Evolutionary conservation across 2,113 vertebrate species (phyloP).

Genomic region (Carlito syrichta): DNA sequence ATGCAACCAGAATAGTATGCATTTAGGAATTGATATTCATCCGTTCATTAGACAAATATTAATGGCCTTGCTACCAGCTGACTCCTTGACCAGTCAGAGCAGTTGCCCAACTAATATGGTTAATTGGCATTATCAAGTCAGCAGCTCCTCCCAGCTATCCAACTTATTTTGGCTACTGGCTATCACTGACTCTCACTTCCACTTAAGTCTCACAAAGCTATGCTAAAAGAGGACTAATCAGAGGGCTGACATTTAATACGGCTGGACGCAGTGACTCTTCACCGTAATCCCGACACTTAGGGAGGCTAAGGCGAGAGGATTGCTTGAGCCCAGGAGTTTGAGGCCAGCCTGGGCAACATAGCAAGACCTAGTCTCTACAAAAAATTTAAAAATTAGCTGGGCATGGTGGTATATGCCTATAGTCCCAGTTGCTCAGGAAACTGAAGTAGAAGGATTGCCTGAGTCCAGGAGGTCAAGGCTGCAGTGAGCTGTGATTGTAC

Average conservation of each 20-base stretch:
- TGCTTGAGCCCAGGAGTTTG: too few relatives aligned
- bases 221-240: not conserved
- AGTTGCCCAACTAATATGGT: not conserved
- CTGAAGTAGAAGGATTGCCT: too few relatives aligned
- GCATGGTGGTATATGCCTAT: too few relatives aligned
- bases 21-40: not conserved
- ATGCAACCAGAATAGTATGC: not conserved
- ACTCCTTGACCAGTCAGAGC: not conserved
- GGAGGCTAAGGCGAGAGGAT: too few relatives aligned
- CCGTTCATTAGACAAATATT: not conserved
- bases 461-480: too few relatives aligned
- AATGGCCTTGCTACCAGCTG: not conserved
- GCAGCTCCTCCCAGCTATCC: not conserved
- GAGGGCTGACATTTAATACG: not conserved
- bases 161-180: not conserved
- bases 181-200: not conserved
- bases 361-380: too few relatives aligned
- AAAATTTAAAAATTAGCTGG: too few relatives aligned
- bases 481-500: too few relatives aligned
- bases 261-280: too few relatives aligned
- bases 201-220: not conserved
- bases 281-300: too few relatives aligned
- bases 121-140: not conserved
- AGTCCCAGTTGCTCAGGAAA: too few relatives aligned
- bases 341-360: too few relatives aligned